Base-by-base conservation (phyloP, 2,797 vertebrate species). In the Gorsachius magnificus region DNA sequence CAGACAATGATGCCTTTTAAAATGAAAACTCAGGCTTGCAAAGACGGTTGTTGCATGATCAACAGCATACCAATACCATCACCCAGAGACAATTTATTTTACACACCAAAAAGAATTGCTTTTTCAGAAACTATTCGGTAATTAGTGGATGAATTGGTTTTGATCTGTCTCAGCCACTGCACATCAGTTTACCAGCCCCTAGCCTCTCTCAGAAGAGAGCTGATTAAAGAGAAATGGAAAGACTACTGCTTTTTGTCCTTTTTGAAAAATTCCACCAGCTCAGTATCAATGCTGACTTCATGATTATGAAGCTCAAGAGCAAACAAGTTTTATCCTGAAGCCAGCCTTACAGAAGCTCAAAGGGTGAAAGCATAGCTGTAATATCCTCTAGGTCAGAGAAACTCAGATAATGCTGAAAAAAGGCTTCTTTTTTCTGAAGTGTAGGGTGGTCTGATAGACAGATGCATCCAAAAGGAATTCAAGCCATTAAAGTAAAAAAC, bases 1-100 rank as follows among this genome's bases (percentile, higher is more conserved):
- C 90, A 97, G 90, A 93, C 93, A 93, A 69, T 48, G 48, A 96
- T 76, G 93, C 56, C 87, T 96, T 82, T 93, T 93, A 58, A 96
- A 97, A 97, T 69, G 85, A 95, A 97, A 97, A 78, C 75, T 78
- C 83, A 33, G 60, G 41, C 57, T 89, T 85, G 38, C 75, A 60
- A 85, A 80, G 51, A 56, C n/a, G 28, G 82, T 78, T 85, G 66
- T 26, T 87, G 77, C 81, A 35, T 71, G 75, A 92, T 65, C 81
- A 90, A 83, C 83, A 84, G 53, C 64, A 87, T 46, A 74, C 51
- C 65, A 91, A 71, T 36, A 54, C n/a, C 60, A 85, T 60, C 45
- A 60, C 78, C 48, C 20, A 76, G 8, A 86, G 28, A 83, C 26
- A n/a, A 72, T 65, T 94, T 83, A 83, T 94, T 95, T 92, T 66